Evolutionary conservation across 2,888 invertebrate genomes (phyloP).

Genomic region (Cryptus armator): DNA sequence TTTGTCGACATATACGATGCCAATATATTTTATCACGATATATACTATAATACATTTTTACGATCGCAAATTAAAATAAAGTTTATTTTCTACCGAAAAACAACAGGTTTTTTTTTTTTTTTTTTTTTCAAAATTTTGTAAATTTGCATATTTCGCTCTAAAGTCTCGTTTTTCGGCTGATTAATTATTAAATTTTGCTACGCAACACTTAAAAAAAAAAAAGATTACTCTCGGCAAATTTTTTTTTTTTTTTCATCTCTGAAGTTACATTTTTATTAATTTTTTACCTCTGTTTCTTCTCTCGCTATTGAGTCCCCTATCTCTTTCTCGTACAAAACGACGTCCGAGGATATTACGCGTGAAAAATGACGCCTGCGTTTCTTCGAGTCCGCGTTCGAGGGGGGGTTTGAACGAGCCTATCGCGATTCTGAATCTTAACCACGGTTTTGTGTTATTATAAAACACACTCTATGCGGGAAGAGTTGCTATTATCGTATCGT

Average conservation of each 20-base stretch:
- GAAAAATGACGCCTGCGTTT: conserved; percentile 80
- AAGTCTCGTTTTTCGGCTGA: background rate
- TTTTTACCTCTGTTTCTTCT: conserved; percentile 33
- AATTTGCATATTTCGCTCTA: background rate
- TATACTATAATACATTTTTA: background rate
- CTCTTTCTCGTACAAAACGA: conserved; percentile 69
- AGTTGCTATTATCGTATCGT: conserved; percentile 66
- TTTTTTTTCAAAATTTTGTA: background rate
- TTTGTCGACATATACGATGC: conserved; percentile 7
- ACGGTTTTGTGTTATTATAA: conserved; percentile 63
- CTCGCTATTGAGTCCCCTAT: conserved; percentile 56
- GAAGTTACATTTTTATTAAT: background rate
- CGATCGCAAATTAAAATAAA: background rate
- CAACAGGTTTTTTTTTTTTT: background rate
- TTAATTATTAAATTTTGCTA: background rate
- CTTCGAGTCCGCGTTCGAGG: conserved; percentile 52
- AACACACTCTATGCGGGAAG: conserved; percentile 34
- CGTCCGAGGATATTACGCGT: conserved; percentile 66
- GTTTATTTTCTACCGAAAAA: background rate
- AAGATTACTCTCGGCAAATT: no score
- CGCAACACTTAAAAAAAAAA: no score
- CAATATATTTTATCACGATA: background rate
- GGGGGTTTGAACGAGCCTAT: conserved; percentile 70
- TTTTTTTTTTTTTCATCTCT: background rate
- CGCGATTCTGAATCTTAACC: conserved; percentile 74